Evolutionary conservation across 2,797 vertebrate genomes (phyloP).

Genomic region (Discoglossus pictus): DNA sequence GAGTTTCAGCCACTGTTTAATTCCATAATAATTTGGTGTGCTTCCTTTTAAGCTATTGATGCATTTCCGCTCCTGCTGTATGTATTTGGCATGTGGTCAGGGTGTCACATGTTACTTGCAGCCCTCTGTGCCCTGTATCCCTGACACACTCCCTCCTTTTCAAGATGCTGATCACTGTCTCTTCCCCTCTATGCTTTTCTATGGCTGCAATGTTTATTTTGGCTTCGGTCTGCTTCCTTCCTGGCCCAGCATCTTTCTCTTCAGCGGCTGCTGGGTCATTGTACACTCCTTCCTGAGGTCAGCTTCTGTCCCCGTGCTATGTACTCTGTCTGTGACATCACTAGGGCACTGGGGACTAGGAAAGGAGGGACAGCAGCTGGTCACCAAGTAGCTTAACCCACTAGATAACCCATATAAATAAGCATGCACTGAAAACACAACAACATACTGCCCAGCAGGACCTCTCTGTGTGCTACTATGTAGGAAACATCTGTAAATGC

Average conservation of each 20-base stretch:
- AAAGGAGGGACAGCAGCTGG: neutral
- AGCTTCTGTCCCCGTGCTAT: neutral
- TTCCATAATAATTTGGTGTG: too few relatives aligned
- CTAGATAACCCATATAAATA: too few relatives aligned
- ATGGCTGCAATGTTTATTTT: constrained; percentile 33
- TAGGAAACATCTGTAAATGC: too few relatives aligned
- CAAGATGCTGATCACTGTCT: constrained; percentile 22
- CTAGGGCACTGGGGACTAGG: neutral
- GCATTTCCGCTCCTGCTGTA: constrained; percentile 1
- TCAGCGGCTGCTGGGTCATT: constrained; percentile 22
- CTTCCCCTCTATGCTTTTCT: constrained; percentile 8
- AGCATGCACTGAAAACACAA: too few relatives aligned
- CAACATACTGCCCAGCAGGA: too few relatives aligned
- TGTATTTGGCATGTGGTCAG: neutral
- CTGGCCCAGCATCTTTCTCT: constrained; percentile 38
- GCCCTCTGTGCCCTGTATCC: rapidly evolving
- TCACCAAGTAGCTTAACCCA: too few relatives aligned
- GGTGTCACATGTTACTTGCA: neutral
- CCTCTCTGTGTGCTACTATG: too few relatives aligned
- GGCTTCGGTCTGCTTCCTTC: constrained; percentile 49
- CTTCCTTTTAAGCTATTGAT: neutral
- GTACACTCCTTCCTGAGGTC: constrained; percentile 45
- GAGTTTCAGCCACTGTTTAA: too few relatives aligned
- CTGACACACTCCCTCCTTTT: neutral
- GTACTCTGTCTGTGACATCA: constrained; percentile 37